phyloP scores from a whole-genome alignment of 2,888 invertebrate genomes.

The Cephus sareptanus region DNA sequence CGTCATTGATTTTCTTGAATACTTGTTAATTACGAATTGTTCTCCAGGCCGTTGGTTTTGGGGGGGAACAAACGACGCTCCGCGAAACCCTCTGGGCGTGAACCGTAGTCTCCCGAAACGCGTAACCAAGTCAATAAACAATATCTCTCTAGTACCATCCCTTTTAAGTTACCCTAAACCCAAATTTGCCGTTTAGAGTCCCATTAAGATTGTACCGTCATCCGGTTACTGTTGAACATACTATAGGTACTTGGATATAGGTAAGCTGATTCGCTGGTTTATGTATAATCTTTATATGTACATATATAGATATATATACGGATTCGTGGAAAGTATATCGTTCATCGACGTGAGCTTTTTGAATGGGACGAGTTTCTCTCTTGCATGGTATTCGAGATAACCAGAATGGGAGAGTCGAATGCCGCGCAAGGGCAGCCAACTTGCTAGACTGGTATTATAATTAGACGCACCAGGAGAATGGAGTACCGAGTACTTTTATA shows the following conservation, averaged over 20 bases:
- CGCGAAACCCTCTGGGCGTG: neutral
- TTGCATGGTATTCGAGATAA: neutral
- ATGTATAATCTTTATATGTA: neutral
- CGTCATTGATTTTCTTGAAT: constrained; percentile 30
- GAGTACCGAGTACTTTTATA: neutral
- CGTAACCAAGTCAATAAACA: neutral
- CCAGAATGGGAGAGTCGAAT: neutral
- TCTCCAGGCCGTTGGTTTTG: constrained; percentile 5
- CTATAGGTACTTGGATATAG: neutral
- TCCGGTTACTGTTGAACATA: neutral
- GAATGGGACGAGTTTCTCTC: neutral
- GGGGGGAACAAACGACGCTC: neutral
- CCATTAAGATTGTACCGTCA: neutral
- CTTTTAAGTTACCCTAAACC: neutral
- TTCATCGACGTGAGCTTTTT: neutral
- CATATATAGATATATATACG: neutral
- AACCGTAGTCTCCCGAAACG: neutral
- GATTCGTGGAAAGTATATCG: neutral
- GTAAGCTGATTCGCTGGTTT: neutral
- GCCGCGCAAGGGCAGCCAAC: neutral
- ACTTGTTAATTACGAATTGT: constrained; percentile 29
- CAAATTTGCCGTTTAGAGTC: neutral
- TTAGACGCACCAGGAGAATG: neutral
- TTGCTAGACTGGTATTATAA: neutral
- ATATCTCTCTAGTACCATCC: neutral